Conservation (phyloP, 2,113 vertebrate species). For the Bagarius yarrelli region DNA sequence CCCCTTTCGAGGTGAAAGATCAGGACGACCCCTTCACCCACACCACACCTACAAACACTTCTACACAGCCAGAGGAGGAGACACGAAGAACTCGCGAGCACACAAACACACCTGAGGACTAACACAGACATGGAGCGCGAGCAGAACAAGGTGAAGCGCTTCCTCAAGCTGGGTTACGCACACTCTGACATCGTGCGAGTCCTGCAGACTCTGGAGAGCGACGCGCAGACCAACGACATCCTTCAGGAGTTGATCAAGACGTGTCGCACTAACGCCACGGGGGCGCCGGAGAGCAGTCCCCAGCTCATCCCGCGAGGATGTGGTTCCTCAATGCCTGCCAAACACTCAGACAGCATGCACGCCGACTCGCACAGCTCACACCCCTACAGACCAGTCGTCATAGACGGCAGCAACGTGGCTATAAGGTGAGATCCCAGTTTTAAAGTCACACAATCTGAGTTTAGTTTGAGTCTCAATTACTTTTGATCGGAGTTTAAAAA, state of each 20-base stretch:
- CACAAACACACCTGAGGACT: background rate
- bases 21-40: background rate
- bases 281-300: constrained; percentile 42
- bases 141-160: constrained; percentile 80
- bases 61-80: background rate
- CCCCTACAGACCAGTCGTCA: constrained; percentile 80
- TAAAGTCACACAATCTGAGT: too few species aligned
- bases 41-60: background rate
- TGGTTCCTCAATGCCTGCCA: constrained; percentile 31
- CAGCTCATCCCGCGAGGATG: constrained; percentile 75
- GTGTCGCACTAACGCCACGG: constrained; percentile 68
- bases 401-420: constrained; percentile 90
- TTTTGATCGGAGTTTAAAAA: too few species aligned
- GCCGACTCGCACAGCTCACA: constrained; percentile 28
- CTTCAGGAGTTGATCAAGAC: constrained; percentile 85
- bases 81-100: background rate
- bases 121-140: constrained; percentile 63
- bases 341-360: background rate
- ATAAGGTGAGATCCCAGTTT: constrained; percentile 80
- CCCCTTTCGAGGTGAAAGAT: constrained; percentile 33
- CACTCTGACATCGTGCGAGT: constrained; percentile 77
- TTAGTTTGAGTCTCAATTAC: too few species aligned
- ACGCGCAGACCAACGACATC: constrained; percentile 85
- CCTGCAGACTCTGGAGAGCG: constrained; percentile 76
- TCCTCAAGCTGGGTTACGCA: constrained; percentile 84